Evolutionary conservation across 2,888 invertebrate species (phyloP).

Genomic region (Scaptomyza parva): DNA sequence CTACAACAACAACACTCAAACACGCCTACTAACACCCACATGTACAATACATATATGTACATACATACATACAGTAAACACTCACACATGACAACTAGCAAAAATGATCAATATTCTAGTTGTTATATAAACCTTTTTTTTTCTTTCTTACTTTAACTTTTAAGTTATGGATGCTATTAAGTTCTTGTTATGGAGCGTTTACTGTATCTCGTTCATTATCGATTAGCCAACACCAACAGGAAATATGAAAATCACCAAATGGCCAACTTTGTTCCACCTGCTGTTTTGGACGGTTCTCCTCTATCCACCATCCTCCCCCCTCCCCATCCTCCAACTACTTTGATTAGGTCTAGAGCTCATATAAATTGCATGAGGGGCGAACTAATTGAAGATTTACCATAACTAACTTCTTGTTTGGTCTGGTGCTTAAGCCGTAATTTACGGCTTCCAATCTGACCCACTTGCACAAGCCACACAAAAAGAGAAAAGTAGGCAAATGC

Average conservation of each 20-base stretch:
- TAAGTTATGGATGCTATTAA: no score
- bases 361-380: constrained; percentile 40
- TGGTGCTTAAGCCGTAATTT: constrained; percentile 44
- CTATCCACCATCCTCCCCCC: no score
- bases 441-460: constrained; percentile 63
- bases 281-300: constrained; percentile 23
- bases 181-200: neutral
- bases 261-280: constrained; percentile 46
- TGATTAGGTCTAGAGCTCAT: constrained; percentile 20
- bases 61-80: neutral
- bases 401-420: constrained; percentile 15
- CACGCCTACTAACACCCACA: constrained; percentile 31
- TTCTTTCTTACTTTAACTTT: no score
- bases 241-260: constrained; percentile 68
- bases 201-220: constrained; percentile 35
- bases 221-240: constrained; percentile 37
- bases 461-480: constrained; percentile 17
- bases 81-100: neutral
- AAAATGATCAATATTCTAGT: neutral
- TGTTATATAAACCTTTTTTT: neutral
- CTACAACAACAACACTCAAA: constrained; percentile 37
- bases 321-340: neutral
- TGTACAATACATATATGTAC: neutral
- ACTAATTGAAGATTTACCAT: constrained; percentile 58
- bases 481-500: constrained; percentile 26